phyloP scores from a whole-genome alignment of 1,140 invertebrate species.

The Leptinotarsa defecta region DNA sequence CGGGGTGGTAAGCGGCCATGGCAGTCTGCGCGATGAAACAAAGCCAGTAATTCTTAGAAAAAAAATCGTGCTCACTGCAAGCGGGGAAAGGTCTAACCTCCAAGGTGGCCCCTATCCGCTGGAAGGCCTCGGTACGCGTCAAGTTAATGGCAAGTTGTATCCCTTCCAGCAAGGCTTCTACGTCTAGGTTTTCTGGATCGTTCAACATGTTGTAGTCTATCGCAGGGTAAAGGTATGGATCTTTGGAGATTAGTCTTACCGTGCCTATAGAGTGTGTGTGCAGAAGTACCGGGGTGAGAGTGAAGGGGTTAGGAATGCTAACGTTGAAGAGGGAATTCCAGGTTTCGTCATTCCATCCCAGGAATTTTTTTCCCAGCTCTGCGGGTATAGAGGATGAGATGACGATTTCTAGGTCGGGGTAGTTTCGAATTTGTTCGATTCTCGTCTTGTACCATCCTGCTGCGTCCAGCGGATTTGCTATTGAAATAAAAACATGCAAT shows the following conservation, averaged over 20 bases:
- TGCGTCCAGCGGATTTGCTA: conserved; percentile 1
- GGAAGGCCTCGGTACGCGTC: conserved; percentile 63
- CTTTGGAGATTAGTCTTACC: conserved; percentile 66
- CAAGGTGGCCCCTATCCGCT: conserved; percentile 63
- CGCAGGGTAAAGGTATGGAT: conserved; percentile 74
- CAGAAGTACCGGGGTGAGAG: background rate
- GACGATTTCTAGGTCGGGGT: conserved; percentile 8
- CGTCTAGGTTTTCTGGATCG: conserved; percentile 69
- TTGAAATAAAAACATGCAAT: background rate
- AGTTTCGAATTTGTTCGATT: background rate
- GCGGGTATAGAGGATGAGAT: background rate
- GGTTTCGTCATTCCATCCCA: conserved; percentile 14
- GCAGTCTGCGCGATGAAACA: conserved; percentile 45
- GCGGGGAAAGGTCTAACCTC: background rate
- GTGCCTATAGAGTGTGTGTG: conserved; percentile 60
- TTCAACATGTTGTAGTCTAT: conserved; percentile 79
- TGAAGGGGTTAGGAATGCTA: conserved; percentile 1
- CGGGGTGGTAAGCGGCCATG: conserved; percentile 48
- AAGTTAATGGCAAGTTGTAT: conserved; percentile 60
- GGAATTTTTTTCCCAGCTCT: conserved; percentile 29
- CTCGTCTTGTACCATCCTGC: background rate
- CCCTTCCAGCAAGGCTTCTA: conserved; percentile 55
- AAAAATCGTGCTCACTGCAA: conserved; percentile 60
- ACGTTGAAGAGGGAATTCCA: conserved; percentile 3
- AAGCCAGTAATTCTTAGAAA: conserved; percentile 45